A percentile compares a stretch with the other conserved stretches of the same genome.
Evolutionary conservation across 30 jellyfish, hydroid and myxozoan genomes (phyloP).

Genomic region (Hydractinia echinata): DNA sequence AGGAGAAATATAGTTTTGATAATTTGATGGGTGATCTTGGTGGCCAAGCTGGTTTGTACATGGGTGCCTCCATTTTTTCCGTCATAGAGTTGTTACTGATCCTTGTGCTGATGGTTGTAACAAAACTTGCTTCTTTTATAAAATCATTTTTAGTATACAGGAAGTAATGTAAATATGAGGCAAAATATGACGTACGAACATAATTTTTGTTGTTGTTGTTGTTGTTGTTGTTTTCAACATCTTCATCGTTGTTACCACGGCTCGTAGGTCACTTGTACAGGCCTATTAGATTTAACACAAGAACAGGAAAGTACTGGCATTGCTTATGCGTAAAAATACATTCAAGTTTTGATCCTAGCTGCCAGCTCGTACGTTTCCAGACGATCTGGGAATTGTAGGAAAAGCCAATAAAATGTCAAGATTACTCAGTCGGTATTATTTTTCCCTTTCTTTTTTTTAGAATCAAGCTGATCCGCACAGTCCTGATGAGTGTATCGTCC

Average conservation of each 20-base stretch:
- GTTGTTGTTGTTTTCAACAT: no score
- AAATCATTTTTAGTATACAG: no score
- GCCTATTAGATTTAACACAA: no score
- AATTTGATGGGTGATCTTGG: slow-evolving; percentile 19
- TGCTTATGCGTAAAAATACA: no score
- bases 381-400: not conserved
- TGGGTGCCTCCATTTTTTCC: slow-evolving; percentile 18
- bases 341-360: no score
- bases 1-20: not conserved
- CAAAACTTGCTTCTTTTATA: not conserved
- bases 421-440: not conserved
- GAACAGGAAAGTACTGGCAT: no score
- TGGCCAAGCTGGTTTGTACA: slow-evolving; percentile 15
- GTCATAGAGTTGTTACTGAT: not conserved
- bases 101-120: not conserved
- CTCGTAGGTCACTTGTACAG: no score
- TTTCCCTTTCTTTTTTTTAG: slow-evolving; percentile 34
- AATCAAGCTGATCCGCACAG: slow-evolving; percentile 87
- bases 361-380: not conserved
- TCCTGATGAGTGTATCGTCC: slow-evolving; percentile 62
- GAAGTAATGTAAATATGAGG: no score
- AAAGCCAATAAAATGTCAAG: not conserved
- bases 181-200: no score
- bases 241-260: no score
- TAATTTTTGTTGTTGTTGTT: no score